Percentiles rank a stretch among this genome's conserved stretches.
These are phyloP conservation scores for Eristalis tenax DNA, from an alignment of 2,888 invertebrate species.

Conservation along the genomic window DNA sequence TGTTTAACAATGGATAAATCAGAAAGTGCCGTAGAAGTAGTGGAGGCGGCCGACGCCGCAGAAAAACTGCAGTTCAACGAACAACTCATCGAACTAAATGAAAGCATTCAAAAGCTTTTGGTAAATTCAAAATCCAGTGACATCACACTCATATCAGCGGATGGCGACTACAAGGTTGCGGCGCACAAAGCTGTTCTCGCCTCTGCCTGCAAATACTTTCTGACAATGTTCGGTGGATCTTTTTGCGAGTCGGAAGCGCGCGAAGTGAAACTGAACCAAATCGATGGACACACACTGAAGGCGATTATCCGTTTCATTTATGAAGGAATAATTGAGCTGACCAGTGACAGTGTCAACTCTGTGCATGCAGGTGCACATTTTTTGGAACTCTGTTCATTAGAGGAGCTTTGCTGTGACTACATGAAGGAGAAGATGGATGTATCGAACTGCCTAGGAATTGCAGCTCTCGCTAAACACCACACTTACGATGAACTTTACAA, in stretches of 20 bases:
- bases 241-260: neutral
- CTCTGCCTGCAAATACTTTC: neutral
- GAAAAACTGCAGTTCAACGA: neutral
- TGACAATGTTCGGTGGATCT: neutral
- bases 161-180: neutral
- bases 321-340: neutral
- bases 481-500: neutral
- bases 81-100: too few species aligned
- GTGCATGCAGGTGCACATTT: neutral
- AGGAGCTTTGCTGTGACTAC: slow-evolving; percentile 5
- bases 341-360: neutral
- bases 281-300: neutral
- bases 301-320: neutral
- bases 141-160: neutral
- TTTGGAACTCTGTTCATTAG: neutral
- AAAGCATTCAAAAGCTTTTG: neutral
- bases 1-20: neutral
- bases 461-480: slow-evolving; percentile 26
- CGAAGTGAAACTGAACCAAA: neutral
- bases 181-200: neutral
- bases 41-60: too few species aligned
- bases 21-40: neutral
- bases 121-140: neutral
- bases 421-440: slow-evolving; percentile 24
- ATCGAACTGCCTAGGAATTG: slow-evolving; percentile 35